Conservation (phyloP, 2,113 vertebrate genomes). For the Bos javanicus region DNA sequence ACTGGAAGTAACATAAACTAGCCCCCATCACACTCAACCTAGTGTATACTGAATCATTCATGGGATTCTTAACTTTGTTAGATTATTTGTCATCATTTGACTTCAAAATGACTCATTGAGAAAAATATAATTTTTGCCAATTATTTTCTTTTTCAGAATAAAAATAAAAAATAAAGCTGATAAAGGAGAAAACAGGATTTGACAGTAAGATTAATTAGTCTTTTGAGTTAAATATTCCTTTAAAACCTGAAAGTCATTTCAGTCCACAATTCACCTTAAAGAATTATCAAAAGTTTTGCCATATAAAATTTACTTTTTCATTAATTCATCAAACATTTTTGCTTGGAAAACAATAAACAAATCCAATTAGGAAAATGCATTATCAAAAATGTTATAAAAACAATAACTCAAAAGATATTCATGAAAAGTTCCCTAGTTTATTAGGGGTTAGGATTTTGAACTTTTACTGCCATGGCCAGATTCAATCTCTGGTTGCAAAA, state of each 20-base stretch:
- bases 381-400: neutral
- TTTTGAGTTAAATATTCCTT: neutral
- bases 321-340: neutral
- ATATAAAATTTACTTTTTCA: neutral
- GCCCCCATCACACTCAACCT: neutral
- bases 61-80: neutral
- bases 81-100: neutral
- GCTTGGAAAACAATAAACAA: neutral
- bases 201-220: neutral
- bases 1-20: neutral
- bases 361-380: neutral
- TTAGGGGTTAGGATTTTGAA: neutral
- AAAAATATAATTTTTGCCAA: neutral
- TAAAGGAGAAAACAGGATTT: neutral
- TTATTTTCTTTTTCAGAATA: neutral
- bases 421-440: neutral
- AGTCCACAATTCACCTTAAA: neutral
- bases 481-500: neutral
- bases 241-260: neutral
- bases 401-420: neutral
- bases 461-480: neutral
- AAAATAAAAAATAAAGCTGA: neutral
- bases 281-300: fast-evolving
- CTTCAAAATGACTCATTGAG: neutral
- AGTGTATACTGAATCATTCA: neutral